These are phyloP conservation scores for Pogonocichla stellata DNA, from an alignment of 2,113 vertebrate genomes.

Conservation along the genomic window DNA sequence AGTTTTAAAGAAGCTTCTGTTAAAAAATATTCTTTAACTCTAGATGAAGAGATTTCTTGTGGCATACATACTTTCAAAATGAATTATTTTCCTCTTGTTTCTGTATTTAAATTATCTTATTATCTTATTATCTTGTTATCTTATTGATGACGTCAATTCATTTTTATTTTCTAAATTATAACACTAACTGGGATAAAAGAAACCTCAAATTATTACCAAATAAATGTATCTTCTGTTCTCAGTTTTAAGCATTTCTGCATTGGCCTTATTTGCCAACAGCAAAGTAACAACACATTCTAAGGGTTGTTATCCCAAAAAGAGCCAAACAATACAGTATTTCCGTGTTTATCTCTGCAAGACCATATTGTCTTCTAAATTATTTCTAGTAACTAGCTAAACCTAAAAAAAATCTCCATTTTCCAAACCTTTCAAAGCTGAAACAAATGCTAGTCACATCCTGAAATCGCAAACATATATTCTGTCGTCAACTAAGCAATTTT, in stretches of 20 bases:
- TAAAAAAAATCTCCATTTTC: neutral
- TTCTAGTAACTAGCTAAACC: neutral
- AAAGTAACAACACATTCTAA: neutral
- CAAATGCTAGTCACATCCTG: neutral
- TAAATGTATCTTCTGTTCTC: neutral
- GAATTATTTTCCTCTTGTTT: neutral
- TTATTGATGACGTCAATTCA: neutral
- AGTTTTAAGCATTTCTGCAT: neutral
- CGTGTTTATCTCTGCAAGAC: neutral
- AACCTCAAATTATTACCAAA: neutral
- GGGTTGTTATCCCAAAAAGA: neutral
- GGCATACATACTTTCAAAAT: neutral
- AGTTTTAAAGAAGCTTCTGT: neutral
- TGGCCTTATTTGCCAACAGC: neutral
- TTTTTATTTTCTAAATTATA: slow-evolving; percentile 14
- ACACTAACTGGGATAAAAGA: neutral
- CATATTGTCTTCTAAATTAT: neutral
- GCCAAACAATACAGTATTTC: neutral
- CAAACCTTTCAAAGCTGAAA: slow-evolving; percentile 10
- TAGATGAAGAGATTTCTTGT: neutral
- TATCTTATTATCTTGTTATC: too few relatives aligned
- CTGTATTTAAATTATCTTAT: neutral
- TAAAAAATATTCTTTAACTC: neutral
- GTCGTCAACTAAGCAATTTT: neutral
- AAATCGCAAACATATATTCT: neutral